These are phyloP conservation scores for Trichosurus vulpecula DNA, from an alignment of 2,797 vertebrate species.

Conservation along the genomic window DNA sequence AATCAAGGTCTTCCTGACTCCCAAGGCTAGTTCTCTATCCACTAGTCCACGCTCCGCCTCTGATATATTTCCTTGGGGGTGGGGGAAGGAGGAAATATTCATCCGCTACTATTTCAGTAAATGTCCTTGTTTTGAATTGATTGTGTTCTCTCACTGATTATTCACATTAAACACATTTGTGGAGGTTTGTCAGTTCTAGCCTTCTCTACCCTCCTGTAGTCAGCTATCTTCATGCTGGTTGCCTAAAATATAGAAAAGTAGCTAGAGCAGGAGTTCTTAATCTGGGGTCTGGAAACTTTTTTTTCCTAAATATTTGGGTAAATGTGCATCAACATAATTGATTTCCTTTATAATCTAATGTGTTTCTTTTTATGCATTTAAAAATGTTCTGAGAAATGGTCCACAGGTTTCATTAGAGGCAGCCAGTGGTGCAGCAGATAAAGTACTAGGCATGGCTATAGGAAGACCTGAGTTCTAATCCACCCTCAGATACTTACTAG, in stretches of 20 bases:
- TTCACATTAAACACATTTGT: not conserved
- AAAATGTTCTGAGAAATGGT: not conserved
- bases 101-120: not conserved
- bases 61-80: not conserved
- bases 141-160: not conserved
- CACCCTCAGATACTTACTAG: not conserved
- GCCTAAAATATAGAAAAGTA: not conserved
- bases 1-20: not conserved
- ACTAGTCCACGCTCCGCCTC: not conserved
- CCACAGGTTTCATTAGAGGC: not conserved
- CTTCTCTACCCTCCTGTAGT: not conserved
- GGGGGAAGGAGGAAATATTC: not conserved
- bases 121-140: not conserved
- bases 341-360: not conserved
- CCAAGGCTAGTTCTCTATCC: not conserved
- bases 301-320: not conserved
- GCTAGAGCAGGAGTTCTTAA: not conserved
- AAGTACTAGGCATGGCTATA: not conserved
- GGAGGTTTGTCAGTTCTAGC: rapidly evolving
- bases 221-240: not conserved
- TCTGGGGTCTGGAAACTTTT: conserved; percentile 1
- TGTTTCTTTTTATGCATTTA: not conserved
- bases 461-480: not conserved
- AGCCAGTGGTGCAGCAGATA: not conserved
- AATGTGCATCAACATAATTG: not conserved